These are phyloP conservation scores for Gambelia wislizenii DNA, from an alignment of 2,797 vertebrate species.

Conservation along the genomic window DNA sequence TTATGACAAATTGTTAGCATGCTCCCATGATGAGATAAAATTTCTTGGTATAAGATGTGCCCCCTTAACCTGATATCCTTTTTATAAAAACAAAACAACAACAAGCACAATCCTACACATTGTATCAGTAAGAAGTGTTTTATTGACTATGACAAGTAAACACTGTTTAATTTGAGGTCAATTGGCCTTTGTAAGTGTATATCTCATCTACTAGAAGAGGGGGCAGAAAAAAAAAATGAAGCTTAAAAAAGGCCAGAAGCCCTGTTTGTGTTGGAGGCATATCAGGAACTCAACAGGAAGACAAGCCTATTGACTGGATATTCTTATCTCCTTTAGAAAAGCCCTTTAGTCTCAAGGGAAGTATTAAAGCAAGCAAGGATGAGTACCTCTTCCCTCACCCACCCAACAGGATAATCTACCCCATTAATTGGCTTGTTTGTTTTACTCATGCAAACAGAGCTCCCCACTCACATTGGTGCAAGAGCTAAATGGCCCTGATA, in stretches of 20 bases:
- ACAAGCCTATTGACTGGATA: slow-evolving; percentile 14
- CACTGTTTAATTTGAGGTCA: not conserved
- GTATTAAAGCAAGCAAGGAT: slow-evolving; percentile 24
- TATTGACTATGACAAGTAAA: not conserved
- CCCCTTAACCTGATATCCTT: not conserved
- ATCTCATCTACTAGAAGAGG: slow-evolving; percentile 7
- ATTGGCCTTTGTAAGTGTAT: slow-evolving; percentile 3
- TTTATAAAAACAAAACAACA: not conserved
- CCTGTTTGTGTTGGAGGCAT: not conserved
- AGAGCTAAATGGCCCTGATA: slow-evolving; percentile 49
- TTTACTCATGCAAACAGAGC: slow-evolving; percentile 41
- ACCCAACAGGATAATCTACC: slow-evolving; percentile 40
- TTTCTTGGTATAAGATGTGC: not conserved
- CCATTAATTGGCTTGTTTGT: slow-evolving; percentile 40
- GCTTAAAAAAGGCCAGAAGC: not conserved
- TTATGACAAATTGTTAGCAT: not conserved
- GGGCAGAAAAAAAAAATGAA: slow-evolving; percentile 10
- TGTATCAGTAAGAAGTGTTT: not conserved
- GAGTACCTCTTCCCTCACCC: not conserved
- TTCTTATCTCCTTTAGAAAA: slow-evolving; percentile 45
- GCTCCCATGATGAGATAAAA: not conserved
- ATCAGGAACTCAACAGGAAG: not conserved
- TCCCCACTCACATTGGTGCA: accelerated
- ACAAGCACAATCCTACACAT: not conserved
- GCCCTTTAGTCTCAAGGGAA: slow-evolving; percentile 28